Percentiles rank a stretch among this genome's conserved stretches.
Evolutionary conservation across 2,113 vertebrate species (phyloP).

Genomic region (Larimichthys crocea): DNA sequence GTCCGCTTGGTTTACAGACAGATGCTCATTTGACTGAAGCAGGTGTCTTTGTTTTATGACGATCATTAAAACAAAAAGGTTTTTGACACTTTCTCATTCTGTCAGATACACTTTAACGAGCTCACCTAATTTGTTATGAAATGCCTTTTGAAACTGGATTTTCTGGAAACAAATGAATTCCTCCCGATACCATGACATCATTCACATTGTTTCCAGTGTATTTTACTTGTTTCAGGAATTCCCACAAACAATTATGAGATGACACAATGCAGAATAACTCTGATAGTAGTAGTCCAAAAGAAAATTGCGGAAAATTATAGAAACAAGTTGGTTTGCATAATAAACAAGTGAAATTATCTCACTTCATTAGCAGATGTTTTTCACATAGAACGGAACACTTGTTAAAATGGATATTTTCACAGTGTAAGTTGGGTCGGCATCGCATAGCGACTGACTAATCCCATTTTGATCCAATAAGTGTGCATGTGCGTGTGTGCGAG

Average conservation of each 20-base stretch:
- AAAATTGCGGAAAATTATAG: constrained; percentile 12
- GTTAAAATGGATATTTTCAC: constrained; percentile 56
- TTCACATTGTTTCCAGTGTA: constrained; percentile 44
- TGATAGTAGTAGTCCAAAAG: neutral
- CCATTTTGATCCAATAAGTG: constrained; percentile 81
- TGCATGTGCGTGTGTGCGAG: constrained; percentile 66
- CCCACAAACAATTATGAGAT: constrained; percentile 42
- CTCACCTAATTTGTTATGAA: constrained; percentile 12
- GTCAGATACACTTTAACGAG: constrained; percentile 6
- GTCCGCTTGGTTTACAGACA: constrained; percentile 17
- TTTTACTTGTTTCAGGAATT: constrained; percentile 54
- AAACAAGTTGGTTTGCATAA: constrained; percentile 43
- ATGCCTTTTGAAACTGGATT: constrained; percentile 8
- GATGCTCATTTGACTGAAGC: constrained; percentile 46
- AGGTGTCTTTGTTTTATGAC: constrained; percentile 49
- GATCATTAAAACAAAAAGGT: neutral
- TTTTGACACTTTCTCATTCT: constrained; percentile 30
- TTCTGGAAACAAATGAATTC: constrained; percentile 36
- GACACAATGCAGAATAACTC: constrained; percentile 21
- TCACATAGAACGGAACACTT: constrained; percentile 44
- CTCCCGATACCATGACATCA: constrained; percentile 55
- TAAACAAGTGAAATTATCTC: constrained; percentile 56
- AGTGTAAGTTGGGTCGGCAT: constrained; percentile 68
- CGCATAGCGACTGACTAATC: constrained; percentile 78
- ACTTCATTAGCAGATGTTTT: constrained; percentile 62